Percentiles rank a stretch among this genome's conserved stretches.
phyloP scores from a whole-genome alignment of 2,113 vertebrate genomes.

The Corvus moneduloides region DNA sequence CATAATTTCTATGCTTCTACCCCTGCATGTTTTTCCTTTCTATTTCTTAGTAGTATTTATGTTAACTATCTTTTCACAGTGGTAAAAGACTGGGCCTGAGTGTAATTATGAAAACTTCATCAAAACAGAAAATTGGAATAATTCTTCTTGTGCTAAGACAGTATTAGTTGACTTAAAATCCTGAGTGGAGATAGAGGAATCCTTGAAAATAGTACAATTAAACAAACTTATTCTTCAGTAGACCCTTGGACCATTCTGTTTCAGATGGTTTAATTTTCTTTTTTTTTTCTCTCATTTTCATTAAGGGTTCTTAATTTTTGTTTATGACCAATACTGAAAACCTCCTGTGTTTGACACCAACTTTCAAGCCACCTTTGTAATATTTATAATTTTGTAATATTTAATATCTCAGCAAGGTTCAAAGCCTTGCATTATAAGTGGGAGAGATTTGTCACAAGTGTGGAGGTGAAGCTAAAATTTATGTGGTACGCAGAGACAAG shows the following conservation, averaged over 20 bases:
- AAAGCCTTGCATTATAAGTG: neutral
- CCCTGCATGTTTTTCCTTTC: neutral
- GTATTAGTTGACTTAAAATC: neutral
- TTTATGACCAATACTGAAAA: neutral
- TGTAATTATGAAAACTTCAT: neutral
- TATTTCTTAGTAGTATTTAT: neutral
- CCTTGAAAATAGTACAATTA: neutral
- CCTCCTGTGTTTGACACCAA: neutral
- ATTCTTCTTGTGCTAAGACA: neutral
- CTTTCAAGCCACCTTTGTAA: neutral
- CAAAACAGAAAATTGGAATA: neutral
- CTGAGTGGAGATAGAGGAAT: neutral
- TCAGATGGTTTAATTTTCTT: neutral
- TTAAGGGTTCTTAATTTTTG: neutral
- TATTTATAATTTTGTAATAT: neutral
- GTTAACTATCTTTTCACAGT: neutral
- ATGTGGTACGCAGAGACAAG: neutral
- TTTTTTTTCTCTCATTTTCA: neutral
- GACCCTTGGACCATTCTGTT: neutral
- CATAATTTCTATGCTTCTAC: neutral
- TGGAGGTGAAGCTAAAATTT: neutral
- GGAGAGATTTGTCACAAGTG: neutral
- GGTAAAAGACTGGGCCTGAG: neutral
- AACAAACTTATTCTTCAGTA: neutral
- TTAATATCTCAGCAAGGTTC: neutral